phyloP scores from a whole-genome alignment of 2,113 vertebrate genomes.

The Eretmochelys imbricata region DNA sequence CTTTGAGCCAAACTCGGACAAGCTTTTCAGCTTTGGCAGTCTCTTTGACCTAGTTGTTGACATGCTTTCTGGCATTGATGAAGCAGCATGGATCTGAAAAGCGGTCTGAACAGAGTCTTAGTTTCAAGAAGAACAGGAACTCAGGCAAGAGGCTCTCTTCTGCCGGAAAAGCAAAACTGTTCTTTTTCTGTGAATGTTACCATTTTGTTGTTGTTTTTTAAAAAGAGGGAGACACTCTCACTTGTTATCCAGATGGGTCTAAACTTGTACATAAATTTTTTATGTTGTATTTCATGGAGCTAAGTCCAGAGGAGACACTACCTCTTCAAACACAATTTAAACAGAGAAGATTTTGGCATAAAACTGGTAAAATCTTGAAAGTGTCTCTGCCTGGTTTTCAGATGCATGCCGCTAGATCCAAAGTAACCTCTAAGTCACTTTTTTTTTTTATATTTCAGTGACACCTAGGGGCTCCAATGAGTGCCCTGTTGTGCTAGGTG shows the following conservation, averaged over 20 bases:
- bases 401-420: no score
- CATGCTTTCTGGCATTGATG: background rate
- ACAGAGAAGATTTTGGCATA: background rate
- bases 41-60: background rate
- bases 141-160: background rate
- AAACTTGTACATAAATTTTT: background rate
- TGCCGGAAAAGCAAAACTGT: background rate
- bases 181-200: background rate
- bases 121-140: background rate
- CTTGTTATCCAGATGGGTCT: background rate
- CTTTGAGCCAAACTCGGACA: background rate
- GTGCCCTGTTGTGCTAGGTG: background rate
- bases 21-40: conserved; percentile 11
- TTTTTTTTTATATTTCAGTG: background rate
- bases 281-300: background rate
- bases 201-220: background rate
- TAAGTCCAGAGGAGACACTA: background rate
- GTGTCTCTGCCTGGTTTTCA: background rate
- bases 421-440: no score
- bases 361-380: background rate
- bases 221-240: background rate
- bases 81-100: conserved; percentile 27
- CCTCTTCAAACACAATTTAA: background rate
- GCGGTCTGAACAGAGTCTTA: background rate
- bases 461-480: background rate